phyloP scores from a whole-genome alignment of 2,888 invertebrate genomes.

The Oxycera nigricornis region DNA sequence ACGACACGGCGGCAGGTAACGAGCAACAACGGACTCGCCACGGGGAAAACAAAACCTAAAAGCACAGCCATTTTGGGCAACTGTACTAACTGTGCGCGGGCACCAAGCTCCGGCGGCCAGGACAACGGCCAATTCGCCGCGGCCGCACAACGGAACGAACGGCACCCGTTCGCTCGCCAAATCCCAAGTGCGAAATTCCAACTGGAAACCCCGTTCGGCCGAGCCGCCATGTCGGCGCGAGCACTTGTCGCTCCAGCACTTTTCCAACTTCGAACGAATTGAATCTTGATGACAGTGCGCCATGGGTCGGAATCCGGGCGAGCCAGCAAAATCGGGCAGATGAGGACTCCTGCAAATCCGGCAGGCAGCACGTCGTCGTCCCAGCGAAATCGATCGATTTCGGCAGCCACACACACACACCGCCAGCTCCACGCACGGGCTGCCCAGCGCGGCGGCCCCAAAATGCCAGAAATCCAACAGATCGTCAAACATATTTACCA shows the following conservation, averaged over 20 bases:
- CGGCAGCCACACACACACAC: neutral
- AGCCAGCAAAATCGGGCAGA: neutral
- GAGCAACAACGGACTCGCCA: too few species aligned
- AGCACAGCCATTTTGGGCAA: slow-evolving; percentile 45
- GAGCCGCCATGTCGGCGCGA: neutral
- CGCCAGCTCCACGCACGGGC: neutral
- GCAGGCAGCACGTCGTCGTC: neutral
- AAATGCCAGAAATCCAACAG: slow-evolving; percentile 29
- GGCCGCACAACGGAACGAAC: neutral
- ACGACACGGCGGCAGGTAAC: slow-evolving; percentile 56
- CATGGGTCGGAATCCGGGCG: neutral
- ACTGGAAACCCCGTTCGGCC: slow-evolving; percentile 6
- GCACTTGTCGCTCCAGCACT: neutral
- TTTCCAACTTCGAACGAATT: too few species aligned
- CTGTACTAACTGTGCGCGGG: slow-evolving; percentile 28
- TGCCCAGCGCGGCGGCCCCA: neutral
- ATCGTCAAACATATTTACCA: slow-evolving; percentile 43
- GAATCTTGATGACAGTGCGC: too few species aligned
- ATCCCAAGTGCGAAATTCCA: slow-evolving; percentile 22
- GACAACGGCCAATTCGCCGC: slow-evolving; percentile 14
- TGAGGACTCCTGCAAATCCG: neutral
- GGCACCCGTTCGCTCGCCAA: too few species aligned
- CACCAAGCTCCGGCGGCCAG: neutral
- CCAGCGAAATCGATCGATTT: slow-evolving; percentile 29
- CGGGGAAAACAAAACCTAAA: slow-evolving; percentile 40